Evolutionary conservation across 2,113 vertebrate species (phyloP), one percentile per base, ranked within the genome.

Genomic region (Oryzias curvinotus): DNA sequence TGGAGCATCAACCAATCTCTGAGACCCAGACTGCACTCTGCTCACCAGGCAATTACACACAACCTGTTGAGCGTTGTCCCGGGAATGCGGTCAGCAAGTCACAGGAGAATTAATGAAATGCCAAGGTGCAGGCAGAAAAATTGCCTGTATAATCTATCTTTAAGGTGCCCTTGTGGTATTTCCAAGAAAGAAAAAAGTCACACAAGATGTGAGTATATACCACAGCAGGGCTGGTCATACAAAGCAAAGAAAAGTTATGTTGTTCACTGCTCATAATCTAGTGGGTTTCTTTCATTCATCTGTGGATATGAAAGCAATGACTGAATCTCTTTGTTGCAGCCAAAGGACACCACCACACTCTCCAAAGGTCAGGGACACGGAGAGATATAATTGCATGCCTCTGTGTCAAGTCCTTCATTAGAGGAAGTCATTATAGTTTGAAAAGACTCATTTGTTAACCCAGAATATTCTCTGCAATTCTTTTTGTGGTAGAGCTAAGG

Each of bases 21-120:
- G 67, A 77, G 84, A 85, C 62, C 78, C 89, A 75, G 84, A 15
- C 74, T 63, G 52, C 79, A 75, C 79, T 75, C 80, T 66, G 77
- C 62, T 81, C 78, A 60, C 73, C 50, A 73, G 71, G 84, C 90
- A 92, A 92, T 93, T 91, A 91, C 87, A 88, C 85, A 81, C 82
- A 89, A 92, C 91, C 82, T 89, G 92, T 91, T 90, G 89, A 87
- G 73, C 89, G 90, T 90, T 88, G 90, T 91, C 80, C 77, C 76
- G 26, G 82, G 87, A 91, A 88, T 70, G 89, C 71, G 62, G 82
- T 78, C 77, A 68, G 80, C 80, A 68, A 89, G 86, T 88, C 89
- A 63, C 90, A 67, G 62, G 90, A 88, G 91, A 90, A 86, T 88
- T 89, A 90, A 92, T 91, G 88, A 90, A 92, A 92, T 86, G 86